Base-by-base conservation (phyloP, 2,888 invertebrate species). In the Lamellibrachia satsuma region DNA sequence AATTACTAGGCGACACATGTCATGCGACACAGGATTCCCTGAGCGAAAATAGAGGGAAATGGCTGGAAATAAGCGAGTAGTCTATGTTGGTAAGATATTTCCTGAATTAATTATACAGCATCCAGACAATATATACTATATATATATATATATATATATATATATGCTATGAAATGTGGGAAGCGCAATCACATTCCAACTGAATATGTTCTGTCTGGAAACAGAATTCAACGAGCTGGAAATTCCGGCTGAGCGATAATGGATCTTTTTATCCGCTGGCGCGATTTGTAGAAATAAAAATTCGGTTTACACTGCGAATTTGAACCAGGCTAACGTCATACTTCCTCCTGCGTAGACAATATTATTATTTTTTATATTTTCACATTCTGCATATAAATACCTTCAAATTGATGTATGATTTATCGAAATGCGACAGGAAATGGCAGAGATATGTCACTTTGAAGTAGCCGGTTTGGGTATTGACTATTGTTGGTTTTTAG, bases 11-110 rank as follows among this genome's bases (percentile, higher is more conserved):
- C 15, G 22, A 75, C 75, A 75, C 22, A 22, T 75, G 0, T 75
- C 75, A 75, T 22, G 75, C 75, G 75, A 75, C 75, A 75, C 75
- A 75, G 75, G 75, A 75, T 75, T 75, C 75, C 22, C 75, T 91
- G 91, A 52, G 92, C 92, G 92, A 92, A 60, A 92, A 92, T 92
- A 27, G 52, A 75, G 90, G 11, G 91, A 90, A n/a, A 93, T 93
- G 93, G 91, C 93, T n/a, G 91, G 90, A 57, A 96, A 96, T 93
- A 96, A 96, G 94, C 95, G 96, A 52, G 95, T 96, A 75, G 95
- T 96, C 92, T 96, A 96, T 94, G 96, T 96, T 92, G 96, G 96
- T 96, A 94, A 95, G 95, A 92, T 75, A 75, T n/a, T 39, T 52
- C 39, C 52, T 75, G n/a, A 3, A 75, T 75, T 75, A 15, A 75